Conservation (phyloP, 2,888 invertebrate species). For the Agriopis leucophaearia region DNA sequence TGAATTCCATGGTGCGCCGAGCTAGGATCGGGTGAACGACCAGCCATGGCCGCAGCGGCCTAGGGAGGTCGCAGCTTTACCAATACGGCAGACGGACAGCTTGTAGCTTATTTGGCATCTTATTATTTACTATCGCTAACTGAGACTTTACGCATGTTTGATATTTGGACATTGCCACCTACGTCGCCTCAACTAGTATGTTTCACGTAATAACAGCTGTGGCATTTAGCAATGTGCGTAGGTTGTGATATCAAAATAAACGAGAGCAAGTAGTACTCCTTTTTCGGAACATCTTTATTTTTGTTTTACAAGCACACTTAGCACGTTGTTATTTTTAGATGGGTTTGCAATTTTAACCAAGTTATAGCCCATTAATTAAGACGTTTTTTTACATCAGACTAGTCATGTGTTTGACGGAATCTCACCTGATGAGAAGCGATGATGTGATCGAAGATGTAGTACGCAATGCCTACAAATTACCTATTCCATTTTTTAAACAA, state of each 20-base stretch:
- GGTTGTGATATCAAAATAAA: conserved; percentile 14
- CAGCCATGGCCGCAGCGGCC: conserved; percentile 70
- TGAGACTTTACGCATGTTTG: conserved; percentile 7
- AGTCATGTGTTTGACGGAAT: too few species aligned
- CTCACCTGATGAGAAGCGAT: too few species aligned
- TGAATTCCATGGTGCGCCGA: conserved; percentile 34
- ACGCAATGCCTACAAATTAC: too few species aligned
- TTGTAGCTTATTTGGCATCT: conserved; percentile 26
- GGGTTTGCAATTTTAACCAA: background rate
- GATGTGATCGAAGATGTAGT: too few species aligned
- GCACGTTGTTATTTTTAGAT: background rate
- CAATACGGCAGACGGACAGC: conserved; percentile 47
- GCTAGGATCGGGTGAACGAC: conserved; percentile 71
- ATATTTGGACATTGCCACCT: conserved; percentile 1
- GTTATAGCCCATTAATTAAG: background rate
- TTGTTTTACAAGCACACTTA: background rate
- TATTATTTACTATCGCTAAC: conserved; percentile 16
- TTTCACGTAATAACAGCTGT: conserved; percentile 9
- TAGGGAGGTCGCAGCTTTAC: conserved; percentile 60
- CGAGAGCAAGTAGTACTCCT: conserved; percentile 1
- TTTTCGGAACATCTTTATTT: conserved; percentile 4
- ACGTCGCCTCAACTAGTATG: background rate
- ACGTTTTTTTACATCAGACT: background rate
- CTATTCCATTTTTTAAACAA: too few species aligned
- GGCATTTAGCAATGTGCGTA: conserved; percentile 15